Percentiles rank a stretch among this genome's conserved stretches.
Evolutionary conservation across 1,140 invertebrate species (phyloP).

Genomic region (Danaus plexippus): DNA sequence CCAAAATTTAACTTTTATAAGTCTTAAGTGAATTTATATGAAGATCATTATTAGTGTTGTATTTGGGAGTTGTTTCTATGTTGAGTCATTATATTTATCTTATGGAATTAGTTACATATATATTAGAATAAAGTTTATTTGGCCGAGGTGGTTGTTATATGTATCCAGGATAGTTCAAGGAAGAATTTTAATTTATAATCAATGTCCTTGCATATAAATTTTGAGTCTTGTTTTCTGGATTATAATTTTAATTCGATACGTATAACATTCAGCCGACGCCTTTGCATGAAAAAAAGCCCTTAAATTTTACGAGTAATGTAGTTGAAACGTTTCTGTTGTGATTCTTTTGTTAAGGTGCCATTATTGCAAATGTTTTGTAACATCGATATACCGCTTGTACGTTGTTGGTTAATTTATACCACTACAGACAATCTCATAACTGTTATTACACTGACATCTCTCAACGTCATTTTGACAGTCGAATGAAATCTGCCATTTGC

Average conservation of each 20-base stretch:
- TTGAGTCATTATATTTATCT: slow-evolving; percentile 47
- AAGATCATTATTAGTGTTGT: too few relatives aligned
- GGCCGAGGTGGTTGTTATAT: slow-evolving; percentile 8
- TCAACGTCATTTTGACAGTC: slow-evolving; percentile 3
- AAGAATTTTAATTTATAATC: neutral
- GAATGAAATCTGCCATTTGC: neutral
- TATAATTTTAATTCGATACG: slow-evolving; percentile 21
- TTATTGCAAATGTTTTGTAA: slow-evolving; percentile 50
- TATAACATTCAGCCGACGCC: slow-evolving; percentile 18
- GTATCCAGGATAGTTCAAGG: slow-evolving; percentile 2
- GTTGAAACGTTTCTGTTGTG: slow-evolving; percentile 41
- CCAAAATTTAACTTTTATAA: slow-evolving; percentile 13
- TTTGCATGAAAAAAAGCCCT: slow-evolving; percentile 24
- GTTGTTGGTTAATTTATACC: slow-evolving; percentile 9
- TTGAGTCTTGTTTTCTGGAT: slow-evolving; percentile 11
- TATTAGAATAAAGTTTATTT: slow-evolving; percentile 8
- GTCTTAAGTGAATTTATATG: too few relatives aligned
- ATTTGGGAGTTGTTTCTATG: slow-evolving; percentile 20
- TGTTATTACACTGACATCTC: slow-evolving; percentile 10
- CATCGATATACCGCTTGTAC: slow-evolving; percentile 31
- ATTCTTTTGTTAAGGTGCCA: slow-evolving; percentile 56
- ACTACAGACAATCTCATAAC: slow-evolving; percentile 17
- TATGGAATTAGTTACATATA: slow-evolving; percentile 17
- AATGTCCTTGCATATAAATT: slow-evolving; percentile 14
- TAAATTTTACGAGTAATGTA: slow-evolving; percentile 22